Base-by-base conservation (phyloP, 2,113 vertebrate genomes). In the Hemiprocne comata region DNA sequence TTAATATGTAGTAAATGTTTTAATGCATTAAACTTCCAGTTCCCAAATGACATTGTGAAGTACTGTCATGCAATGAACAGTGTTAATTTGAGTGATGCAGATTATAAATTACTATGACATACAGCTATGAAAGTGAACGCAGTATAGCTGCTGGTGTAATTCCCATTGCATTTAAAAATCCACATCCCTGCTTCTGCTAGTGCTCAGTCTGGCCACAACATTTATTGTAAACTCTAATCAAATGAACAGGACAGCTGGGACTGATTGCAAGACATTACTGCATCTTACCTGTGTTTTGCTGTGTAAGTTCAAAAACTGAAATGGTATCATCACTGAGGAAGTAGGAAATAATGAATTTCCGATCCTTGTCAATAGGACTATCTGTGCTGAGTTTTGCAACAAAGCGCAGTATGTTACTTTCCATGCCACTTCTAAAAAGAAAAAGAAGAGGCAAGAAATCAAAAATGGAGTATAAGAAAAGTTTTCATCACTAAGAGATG, bases 301-400 rank as follows among this genome's bases (percentile, higher is more conserved):
- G 97, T 17, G 65, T 40, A 48, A 75, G 91, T 94, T 99, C 99
- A 96, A 98, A 99, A 83, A 99, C 89, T 12, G 97, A 96, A 88
- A 99, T 98, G 78, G 98, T 98, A 95, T 99, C 98, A 96, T 99
- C 98, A 8, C 97, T 91, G 72, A 99, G 98, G 97, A 98, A 98
- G 97, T 98, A 99, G 77, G 98, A 99, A 85, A 99, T 97, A 72
- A 99, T 83, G 90, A 99, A 99, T 80, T 96, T 95, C 28, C 98
- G 97, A 7, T 98, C 97, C 58, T 54, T 90, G 90, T 99, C 98
- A 7, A 96, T 53, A 21, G 97, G 85, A 93, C 95, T 97, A 11
- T 94, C 91, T 5, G 98, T 98, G 92, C 98, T 25, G 70, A 99
- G 96, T 95, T 98, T 99, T 34, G 98, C 99, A 40, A 82, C 81